These are phyloP conservation scores for Achatina immaculata DNA, from an alignment of 1,140 invertebrate species.

Conservation along the genomic window DNA sequence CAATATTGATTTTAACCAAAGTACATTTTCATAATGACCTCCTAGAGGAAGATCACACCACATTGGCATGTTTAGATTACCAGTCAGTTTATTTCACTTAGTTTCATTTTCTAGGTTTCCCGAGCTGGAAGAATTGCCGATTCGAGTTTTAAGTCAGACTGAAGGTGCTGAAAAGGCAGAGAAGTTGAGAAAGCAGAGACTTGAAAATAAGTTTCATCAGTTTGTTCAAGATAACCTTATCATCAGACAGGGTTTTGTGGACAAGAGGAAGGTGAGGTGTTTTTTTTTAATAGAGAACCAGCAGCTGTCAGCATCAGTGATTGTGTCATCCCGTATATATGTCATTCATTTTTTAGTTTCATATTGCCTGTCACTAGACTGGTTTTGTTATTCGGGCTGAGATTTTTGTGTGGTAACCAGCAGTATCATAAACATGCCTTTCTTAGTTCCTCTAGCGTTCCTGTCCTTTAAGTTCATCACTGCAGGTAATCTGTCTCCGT, in stretches of 20 bases:
- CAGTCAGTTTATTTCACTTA: not conserved
- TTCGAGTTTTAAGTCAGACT: constrained; percentile 32
- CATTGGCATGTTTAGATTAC: too few relatives aligned
- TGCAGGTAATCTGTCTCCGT: too few relatives aligned
- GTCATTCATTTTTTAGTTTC: too few relatives aligned
- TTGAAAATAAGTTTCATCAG: constrained; percentile 84
- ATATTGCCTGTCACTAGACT: too few relatives aligned
- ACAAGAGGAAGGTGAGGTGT: constrained; percentile 84
- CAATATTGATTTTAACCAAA: too few relatives aligned
- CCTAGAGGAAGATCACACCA: too few relatives aligned
- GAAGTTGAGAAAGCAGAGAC: constrained; percentile 81
- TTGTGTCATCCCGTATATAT: not conserved
- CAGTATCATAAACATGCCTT: too few relatives aligned
- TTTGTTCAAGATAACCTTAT: constrained; percentile 94
- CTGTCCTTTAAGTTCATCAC: too few relatives aligned
- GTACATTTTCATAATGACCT: too few relatives aligned
- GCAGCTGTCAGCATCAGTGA: not conserved
- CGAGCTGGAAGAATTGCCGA: constrained; percentile 26
- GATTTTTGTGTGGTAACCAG: too few relatives aligned
- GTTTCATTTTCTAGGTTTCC: constrained; percentile 22
- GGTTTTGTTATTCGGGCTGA: too few relatives aligned
- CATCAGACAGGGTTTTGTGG: constrained; percentile 92
- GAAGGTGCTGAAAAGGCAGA: constrained; percentile 68
- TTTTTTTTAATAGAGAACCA: not conserved
- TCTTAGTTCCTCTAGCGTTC: too few relatives aligned